Conservation (phyloP, 2,888 invertebrate species). For the Ceratothoa steindachneri region DNA sequence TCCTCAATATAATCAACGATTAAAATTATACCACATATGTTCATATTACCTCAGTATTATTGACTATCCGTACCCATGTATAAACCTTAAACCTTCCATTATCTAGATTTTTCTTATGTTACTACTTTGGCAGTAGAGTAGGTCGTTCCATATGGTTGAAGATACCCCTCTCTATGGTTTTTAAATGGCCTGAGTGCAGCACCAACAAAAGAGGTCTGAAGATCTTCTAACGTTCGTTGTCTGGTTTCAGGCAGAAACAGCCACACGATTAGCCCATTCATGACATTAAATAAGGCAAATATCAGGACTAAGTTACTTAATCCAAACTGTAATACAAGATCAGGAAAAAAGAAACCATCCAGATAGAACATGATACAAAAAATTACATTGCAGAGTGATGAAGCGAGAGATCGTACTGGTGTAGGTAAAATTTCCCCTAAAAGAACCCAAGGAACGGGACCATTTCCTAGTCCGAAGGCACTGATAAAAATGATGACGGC, state of each 20-base stretch:
- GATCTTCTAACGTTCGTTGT: constrained; percentile 37
- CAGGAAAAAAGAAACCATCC: constrained; percentile 32
- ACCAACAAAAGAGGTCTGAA: constrained; percentile 43
- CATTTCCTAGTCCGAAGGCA: constrained; percentile 44
- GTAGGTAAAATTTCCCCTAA: constrained; percentile 46
- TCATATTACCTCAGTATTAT: no score
- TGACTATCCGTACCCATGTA: no score
- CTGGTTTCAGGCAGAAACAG: constrained; percentile 41
- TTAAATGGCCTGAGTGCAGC: constrained; percentile 27
- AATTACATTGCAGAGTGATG: constrained; percentile 28
- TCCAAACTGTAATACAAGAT: constrained; percentile 30
- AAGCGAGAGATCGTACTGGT: constrained; percentile 36
- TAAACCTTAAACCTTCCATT: no score
- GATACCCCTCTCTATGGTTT: constrained; percentile 33
- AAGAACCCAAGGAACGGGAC: constrained; percentile 46
- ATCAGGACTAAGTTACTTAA: constrained; percentile 3
- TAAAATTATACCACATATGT: no score
- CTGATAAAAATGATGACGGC: constrained; percentile 48
- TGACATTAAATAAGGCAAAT: constrained; percentile 3
- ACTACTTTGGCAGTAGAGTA: not conserved
- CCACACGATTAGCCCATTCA: constrained; percentile 31
- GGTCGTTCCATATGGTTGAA: constrained; percentile 43
- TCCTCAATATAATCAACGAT: no score
- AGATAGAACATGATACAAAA: constrained; percentile 35
- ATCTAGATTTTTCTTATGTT: not conserved